Conservation (phyloP, 2,113 vertebrate genomes). For the Mormyrus iriodes region DNA sequence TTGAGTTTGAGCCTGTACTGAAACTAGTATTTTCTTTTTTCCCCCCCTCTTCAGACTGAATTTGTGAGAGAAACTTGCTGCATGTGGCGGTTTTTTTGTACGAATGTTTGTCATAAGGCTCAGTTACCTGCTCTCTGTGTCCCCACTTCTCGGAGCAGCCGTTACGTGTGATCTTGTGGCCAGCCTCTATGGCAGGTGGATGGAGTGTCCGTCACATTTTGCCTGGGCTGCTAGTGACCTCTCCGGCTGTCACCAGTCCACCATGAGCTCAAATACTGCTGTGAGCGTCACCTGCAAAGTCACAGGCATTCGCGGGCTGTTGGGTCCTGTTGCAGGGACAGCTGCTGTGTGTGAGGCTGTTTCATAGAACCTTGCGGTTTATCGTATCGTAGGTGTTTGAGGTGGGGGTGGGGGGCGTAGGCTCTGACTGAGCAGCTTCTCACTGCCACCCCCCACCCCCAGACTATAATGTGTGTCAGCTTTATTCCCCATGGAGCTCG, state of each 20-base stretch:
- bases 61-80: not conserved
- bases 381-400: not conserved
- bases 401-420: not conserved
- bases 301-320: not conserved
- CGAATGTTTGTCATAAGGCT: not conserved
- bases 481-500: not conserved
- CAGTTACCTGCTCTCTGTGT: not conserved
- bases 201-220: not conserved
- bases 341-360: not conserved
- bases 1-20: conserved; percentile 3
- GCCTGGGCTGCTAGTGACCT: not conserved
- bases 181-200: not conserved
- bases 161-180: not conserved
- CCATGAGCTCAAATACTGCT: not conserved
- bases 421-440: not conserved
- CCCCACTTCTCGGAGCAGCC: not conserved
- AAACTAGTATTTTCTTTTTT: not conserved
- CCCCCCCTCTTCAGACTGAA: not conserved
- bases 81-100: not conserved
- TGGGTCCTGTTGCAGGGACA: not conserved
- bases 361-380: not conserved
- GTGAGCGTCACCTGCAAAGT: not conserved
- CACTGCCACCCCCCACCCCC: not conserved
- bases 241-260: not conserved
- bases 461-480: not conserved